Base-by-base conservation (phyloP, 2,113 vertebrate genomes). In the Oreochromis aureus region DNA sequence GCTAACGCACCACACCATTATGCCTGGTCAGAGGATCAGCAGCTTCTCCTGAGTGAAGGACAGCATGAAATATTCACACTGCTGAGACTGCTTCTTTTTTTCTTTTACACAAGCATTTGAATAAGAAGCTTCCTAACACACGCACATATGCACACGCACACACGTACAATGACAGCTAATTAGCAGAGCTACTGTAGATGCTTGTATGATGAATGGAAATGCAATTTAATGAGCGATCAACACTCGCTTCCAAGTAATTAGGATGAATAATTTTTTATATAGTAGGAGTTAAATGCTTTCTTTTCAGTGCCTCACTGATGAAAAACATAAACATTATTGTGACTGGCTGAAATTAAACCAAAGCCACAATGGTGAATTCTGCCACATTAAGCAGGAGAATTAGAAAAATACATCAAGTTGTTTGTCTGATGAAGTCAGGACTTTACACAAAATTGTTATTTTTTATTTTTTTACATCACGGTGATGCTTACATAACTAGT, bases 51-150 rank as follows among this genome's bases (percentile, higher is more conserved):
- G 13, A 86, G 66, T 61, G 91, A 94, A 94, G 93, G 91, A 90
- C 93, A 88, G 32, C 82, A 92, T 95, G 83, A 95, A 94, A 95
- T 92, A 95, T 95, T 95, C 73, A 94, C 61, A 88, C 24, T 80
- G 92, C 89, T 90, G 88, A 92, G 34, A 46, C 76, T 80, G 87
- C 88, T 58, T 46, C 84, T 89, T 81, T 32, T 30, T 27, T 54
- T 69, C 41, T 86, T 90, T 80, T 63, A 46, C 5, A 48, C 78
- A 85, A 59, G 24, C 61, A 41, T 84, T 84, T 89, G 34, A 89
- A 82, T 36, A 82, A 85, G 59, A 85, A 56, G 7, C 41, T 63
- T 51, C 51, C 80, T 39, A 5, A 22, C 87, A 84, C 16, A 46
- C 11, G 58, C 44, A 48, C 4, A 51, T 12, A 81, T 9, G 41